A percentile compares a stretch with the other conserved stretches of the same genome.
These are phyloP conservation scores for Sinocyclocheilus rhinocerous DNA, from an alignment of 2,113 vertebrate genomes.

Conservation along the genomic window DNA sequence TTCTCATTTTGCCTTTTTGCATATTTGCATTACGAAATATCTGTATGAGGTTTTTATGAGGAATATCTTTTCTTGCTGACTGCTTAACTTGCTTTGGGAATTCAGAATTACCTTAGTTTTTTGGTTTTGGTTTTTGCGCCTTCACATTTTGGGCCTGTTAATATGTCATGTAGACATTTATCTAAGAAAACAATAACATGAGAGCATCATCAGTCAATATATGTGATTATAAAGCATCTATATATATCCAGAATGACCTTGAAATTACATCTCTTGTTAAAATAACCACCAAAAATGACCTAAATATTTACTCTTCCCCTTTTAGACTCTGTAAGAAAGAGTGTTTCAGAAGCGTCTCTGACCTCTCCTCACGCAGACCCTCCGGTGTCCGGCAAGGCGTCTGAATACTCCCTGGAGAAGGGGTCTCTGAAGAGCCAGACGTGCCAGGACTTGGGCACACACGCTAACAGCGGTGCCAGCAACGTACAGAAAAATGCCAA, in stretches of 20 bases:
- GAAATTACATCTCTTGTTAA: background rate
- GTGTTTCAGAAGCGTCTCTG: constrained; percentile 81
- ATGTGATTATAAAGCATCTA: background rate
- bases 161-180: background rate
- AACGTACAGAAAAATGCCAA: constrained; percentile 10
- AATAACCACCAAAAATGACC: background rate
- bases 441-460: constrained; percentile 74
- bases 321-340: constrained; percentile 79
- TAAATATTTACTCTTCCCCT: background rate
- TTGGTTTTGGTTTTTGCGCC: background rate
- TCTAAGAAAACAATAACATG: background rate
- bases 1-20: background rate
- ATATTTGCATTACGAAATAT: background rate
- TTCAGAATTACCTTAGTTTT: background rate
- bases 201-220: constrained; percentile 30
- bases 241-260: background rate
- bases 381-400: constrained; percentile 56
- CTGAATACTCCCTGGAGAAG: constrained; percentile 57
- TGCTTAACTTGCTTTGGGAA: constrained; percentile 13
- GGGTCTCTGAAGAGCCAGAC: constrained; percentile 81
- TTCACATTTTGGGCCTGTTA: background rate
- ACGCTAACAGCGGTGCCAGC: constrained; percentile 32
- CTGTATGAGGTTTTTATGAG: background rate
- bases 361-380: constrained; percentile 71
- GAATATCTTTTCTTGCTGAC: background rate